Conservation (phyloP, 1,140 invertebrate genomes). For the Brachystomella parvula region DNA sequence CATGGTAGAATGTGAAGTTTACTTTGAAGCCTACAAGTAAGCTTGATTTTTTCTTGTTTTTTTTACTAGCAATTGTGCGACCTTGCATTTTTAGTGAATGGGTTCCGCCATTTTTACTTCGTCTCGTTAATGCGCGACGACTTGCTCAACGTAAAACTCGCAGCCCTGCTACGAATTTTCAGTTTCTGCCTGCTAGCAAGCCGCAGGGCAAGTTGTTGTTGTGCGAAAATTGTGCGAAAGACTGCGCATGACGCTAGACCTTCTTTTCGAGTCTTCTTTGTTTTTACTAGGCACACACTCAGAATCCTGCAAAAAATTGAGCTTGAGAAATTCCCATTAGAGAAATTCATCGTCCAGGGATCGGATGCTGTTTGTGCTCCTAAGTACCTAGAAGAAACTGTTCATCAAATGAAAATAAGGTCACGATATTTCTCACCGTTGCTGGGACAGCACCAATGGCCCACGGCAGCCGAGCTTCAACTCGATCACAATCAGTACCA, state of each 20-base stretch:
- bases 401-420: slow-evolving; percentile 5
- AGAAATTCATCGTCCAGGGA: slow-evolving; percentile 51
- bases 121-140: no score
- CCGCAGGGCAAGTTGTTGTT: background rate
- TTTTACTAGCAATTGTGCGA: no score
- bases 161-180: no score
- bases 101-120: no score
- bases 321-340: slow-evolving; percentile 53
- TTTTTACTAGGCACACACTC: slow-evolving; percentile 43
- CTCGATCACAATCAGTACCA: slow-evolving; percentile 53
- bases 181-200: no score
- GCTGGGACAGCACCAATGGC: slow-evolving; percentile 40
- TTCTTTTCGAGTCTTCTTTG: background rate
- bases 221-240: no score
- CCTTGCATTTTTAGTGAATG: no score
- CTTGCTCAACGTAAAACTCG: no score
- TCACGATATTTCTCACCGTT: slow-evolving; percentile 20
- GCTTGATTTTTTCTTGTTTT: no score
- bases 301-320: slow-evolving; percentile 51
- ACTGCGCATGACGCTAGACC: no score
- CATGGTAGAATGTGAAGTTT: slow-evolving; percentile 60
- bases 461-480: slow-evolving; percentile 42
- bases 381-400: slow-evolving; percentile 19
- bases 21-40: slow-evolving; percentile 57
- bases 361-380: slow-evolving; percentile 42